phyloP scores from a whole-genome alignment of 2,797 vertebrate species.

The Phoeniculus purpureus region DNA sequence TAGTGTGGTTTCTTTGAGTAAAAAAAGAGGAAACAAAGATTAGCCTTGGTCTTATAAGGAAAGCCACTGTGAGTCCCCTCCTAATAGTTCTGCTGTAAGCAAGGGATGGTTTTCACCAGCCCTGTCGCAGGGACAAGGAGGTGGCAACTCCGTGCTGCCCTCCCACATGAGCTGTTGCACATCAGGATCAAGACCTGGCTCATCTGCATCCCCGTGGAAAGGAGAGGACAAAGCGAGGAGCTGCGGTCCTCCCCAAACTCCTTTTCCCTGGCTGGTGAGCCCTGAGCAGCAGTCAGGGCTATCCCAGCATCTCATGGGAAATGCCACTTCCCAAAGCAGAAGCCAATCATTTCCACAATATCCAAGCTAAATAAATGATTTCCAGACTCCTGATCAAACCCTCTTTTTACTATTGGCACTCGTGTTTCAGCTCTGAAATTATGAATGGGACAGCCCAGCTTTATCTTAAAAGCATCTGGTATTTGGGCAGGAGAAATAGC shows the following conservation, averaged over 20 bases:
- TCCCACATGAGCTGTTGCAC: neutral
- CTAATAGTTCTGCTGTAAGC: accelerated
- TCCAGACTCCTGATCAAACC: constrained; percentile 34
- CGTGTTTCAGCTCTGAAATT: constrained; percentile 15
- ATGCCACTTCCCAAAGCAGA: constrained; percentile 39
- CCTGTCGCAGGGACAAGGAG: neutral
- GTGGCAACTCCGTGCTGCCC: neutral
- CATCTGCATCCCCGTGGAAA: accelerated
- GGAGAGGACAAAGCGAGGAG: neutral
- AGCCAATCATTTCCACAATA: neutral
- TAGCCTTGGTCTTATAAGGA: neutral
- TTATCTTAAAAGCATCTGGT: constrained; percentile 46
- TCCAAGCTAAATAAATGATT: constrained; percentile 55
- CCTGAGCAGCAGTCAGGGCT: neutral
- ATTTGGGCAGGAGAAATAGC: constrained; percentile 27
- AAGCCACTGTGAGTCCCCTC: neutral
- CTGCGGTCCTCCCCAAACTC: accelerated
- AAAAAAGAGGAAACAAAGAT: neutral
- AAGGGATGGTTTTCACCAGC: neutral
- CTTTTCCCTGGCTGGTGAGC: neutral
- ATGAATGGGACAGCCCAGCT: constrained; percentile 5
- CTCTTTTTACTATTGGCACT: neutral
- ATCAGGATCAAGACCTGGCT: neutral
- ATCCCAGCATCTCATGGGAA: constrained; percentile 23
- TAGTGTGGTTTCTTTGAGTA: neutral